Evolutionary conservation across 2,113 vertebrate species (phyloP).

Genomic region (Odontesthes bonariensis): DNA sequence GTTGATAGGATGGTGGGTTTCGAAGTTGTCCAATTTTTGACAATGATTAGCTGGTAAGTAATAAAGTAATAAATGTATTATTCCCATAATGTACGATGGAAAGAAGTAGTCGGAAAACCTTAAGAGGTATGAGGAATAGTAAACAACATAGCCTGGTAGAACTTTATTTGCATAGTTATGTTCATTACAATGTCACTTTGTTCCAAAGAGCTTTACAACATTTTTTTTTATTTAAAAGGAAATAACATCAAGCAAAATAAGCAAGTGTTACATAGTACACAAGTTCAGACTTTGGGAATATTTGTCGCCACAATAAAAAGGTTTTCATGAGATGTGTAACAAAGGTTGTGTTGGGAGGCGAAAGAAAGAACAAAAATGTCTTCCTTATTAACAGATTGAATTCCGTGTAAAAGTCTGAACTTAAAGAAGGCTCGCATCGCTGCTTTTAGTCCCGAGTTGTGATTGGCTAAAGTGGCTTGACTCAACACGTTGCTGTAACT

Average conservation of each 20-base stretch:
- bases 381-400: too few relatives aligned
- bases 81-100: too few relatives aligned
- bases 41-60: neutral
- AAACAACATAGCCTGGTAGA: too few relatives aligned
- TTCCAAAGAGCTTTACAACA: too few relatives aligned
- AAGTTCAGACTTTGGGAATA: neutral
- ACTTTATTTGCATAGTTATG: too few relatives aligned
- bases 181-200: too few relatives aligned
- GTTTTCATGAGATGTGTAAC: neutral
- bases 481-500: slow-evolving; percentile 25
- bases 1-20: neutral
- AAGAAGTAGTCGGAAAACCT: neutral
- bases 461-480: slow-evolving; percentile 38
- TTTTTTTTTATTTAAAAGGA: too few relatives aligned
- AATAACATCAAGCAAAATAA: too few relatives aligned
- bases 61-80: too few relatives aligned
- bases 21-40: slow-evolving; percentile 11
- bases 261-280: neutral
- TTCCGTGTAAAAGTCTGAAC: neutral
- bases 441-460: slow-evolving; percentile 13
- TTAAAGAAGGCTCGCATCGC: neutral
- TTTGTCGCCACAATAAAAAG: neutral
- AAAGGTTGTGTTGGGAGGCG: neutral
- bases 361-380: too few relatives aligned
- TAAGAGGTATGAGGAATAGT: neutral